Conservation (phyloP, 1,140 invertebrate genomes). For the Panulirus ornatus region DNA sequence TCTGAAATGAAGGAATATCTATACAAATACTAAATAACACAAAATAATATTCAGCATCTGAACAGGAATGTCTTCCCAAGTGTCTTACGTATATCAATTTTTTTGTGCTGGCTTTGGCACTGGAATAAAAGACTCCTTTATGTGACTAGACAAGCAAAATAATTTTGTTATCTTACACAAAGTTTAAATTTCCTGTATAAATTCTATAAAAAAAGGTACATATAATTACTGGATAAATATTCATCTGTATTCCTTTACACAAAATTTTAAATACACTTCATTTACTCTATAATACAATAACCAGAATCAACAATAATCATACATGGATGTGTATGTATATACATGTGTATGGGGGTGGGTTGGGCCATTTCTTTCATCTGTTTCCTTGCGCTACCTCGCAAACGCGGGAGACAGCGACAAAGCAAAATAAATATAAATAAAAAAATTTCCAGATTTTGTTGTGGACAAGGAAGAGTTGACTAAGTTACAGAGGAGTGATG, state of each 20-base stretch:
- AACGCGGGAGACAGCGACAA: too few relatives aligned
- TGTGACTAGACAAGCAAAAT: slow-evolving; percentile 3
- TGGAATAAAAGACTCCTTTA: background rate
- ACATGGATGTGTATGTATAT: too few relatives aligned
- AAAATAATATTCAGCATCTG: background rate
- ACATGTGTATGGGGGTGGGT: too few relatives aligned
- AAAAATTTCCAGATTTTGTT: too few relatives aligned
- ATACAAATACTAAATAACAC: background rate
- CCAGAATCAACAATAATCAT: background rate
- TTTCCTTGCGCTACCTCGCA: too few relatives aligned
- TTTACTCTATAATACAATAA: background rate
- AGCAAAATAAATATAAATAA: too few relatives aligned
- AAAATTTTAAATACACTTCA: background rate
- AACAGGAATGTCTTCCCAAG: background rate
- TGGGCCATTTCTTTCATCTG: too few relatives aligned
- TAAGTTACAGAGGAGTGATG: too few relatives aligned
- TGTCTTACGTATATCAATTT: background rate
- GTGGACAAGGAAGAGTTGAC: too few relatives aligned
- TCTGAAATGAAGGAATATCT: background rate
- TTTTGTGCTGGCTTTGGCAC: slow-evolving; percentile 16
- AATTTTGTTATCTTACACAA: background rate
- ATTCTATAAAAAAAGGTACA: background rate
- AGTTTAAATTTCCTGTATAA: background rate
- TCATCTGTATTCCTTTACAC: background rate
- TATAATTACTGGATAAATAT: slow-evolving; percentile 11